A percentile compares a stretch with the other conserved stretches of the same genome.
These are phyloP conservation scores for Tetragnatha montana DNA, from an alignment of 2,888 invertebrate species.

Conservation along the genomic window DNA sequence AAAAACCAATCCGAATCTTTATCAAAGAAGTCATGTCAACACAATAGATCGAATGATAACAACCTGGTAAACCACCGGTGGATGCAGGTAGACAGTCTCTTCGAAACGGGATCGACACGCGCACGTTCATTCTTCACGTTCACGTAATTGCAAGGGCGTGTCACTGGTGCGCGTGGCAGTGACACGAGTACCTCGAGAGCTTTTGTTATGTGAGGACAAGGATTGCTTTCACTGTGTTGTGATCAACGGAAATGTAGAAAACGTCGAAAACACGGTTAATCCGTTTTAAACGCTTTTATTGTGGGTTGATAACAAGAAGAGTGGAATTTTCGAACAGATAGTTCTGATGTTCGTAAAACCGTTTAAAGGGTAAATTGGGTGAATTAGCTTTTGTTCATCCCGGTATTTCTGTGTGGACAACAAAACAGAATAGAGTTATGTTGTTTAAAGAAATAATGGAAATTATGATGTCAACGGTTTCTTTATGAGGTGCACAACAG, in stretches of 20 bases:
- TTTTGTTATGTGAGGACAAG: constrained; percentile 24
- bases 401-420: neutral
- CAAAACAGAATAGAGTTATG: too few relatives aligned
- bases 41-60: neutral
- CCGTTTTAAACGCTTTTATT: neutral
- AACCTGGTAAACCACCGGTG: neutral
- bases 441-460: too few relatives aligned
- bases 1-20: neutral
- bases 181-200: neutral
- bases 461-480: too few relatives aligned
- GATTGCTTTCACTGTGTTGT: constrained; percentile 3
- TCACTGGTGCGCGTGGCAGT: constrained; percentile 21
- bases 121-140: constrained; percentile 3
- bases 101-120: constrained; percentile 4
- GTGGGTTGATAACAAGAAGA: constrained; percentile 7
- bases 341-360: too few relatives aligned
- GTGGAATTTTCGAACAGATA: neutral
- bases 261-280: neutral
- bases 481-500: too few relatives aligned
- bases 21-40: neutral
- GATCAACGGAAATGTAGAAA: constrained; percentile 35
- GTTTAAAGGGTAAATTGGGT: too few relatives aligned
- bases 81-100: neutral
- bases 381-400: too few relatives aligned
- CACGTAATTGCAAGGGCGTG: constrained; percentile 26